A percentile compares a stretch with the other conserved stretches of the same genome.
Conservation (phyloP, 1,140 invertebrate species). For the Lucilia cuprina region DNA sequence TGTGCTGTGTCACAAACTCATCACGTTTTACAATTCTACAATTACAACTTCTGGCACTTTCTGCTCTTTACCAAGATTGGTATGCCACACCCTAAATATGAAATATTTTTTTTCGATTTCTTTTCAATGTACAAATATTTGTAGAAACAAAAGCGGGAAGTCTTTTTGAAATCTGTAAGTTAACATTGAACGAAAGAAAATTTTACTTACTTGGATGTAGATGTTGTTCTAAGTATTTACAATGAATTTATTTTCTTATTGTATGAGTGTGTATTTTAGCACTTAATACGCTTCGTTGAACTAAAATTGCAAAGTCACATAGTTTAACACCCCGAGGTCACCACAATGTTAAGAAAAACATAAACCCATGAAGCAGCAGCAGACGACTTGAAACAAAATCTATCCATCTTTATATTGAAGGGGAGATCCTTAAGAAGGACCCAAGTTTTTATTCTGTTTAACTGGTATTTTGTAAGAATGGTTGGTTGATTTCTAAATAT, state of each 20-base stretch:
- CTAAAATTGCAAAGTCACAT: conserved; percentile 42
- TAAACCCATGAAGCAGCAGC: not conserved
- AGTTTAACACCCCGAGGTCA: conserved; percentile 36
- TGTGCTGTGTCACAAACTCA: conserved; percentile 37
- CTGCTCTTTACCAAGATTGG: not conserved
- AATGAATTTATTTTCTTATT: not conserved
- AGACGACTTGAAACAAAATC: not conserved
- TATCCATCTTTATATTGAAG: not conserved
- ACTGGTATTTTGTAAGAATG: not conserved
- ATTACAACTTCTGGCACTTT: not conserved
- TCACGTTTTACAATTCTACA: conserved; percentile 24
- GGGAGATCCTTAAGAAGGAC: not conserved
- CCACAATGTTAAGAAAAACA: conserved; percentile 5
- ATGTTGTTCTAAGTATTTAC: not conserved
- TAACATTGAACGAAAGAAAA: not conserved
- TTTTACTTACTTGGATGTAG: not conserved
- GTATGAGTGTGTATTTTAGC: not conserved
- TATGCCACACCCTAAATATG: conserved; percentile 25
- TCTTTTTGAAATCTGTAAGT: too few species aligned
- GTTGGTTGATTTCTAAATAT: not conserved
- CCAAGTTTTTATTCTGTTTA: not conserved
- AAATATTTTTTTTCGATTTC: not conserved
- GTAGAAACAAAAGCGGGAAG: not conserved
- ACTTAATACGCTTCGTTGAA: conserved; percentile 39
- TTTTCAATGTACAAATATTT: not conserved